Evolutionary conservation across 23 tunicate species (phyloP), one percentile per base, ranked within the genome.

Genomic region (Aplidium turbinatum): DNA sequence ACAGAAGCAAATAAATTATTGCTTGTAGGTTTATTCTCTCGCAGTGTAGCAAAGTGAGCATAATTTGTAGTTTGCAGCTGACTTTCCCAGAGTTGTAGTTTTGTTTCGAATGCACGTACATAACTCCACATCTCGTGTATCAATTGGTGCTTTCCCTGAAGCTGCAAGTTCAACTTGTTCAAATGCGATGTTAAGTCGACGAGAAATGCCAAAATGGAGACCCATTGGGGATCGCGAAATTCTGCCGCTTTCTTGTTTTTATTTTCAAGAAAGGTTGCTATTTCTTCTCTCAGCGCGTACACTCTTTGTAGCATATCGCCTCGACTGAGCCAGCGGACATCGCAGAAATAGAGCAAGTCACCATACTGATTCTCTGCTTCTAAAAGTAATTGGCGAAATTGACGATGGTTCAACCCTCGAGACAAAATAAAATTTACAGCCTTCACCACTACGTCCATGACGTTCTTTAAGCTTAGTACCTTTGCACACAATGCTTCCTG

Each of bases 401-500:
- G 90, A 3, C 90, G 70, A 50, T 84, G 78, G 39, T 76, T 83
- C 66, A 75, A 27, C 48, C 38, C 38, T 18, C 38, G 81, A 34
- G 89, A 63, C 81, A 75, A 83, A 77, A 84, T 77, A 30, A 83
- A 3, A 35, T 61, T 83, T 46, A 79, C 75, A 69, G 80, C 67
- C 72, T 79, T 85, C 64, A 79, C 85, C 73, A 79, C 85, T 78
- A 31, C 47, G 73, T 47, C 56, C 93, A 85, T 78, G 25, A 79
- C 93, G 28, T 22, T 35, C 56, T 86, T 80, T 38, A 80, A 70
- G 55, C 28, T 53, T 54, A 78, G 20, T 55, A 30, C 39, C 79
- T 60, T 86, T 27, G 94, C 80, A 30, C 86, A 80, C 81, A 86
- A 79, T 60, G 85, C 81, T 58, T 86, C 86, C 71, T 86, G 85